Evolutionary conservation across 2,797 vertebrate species (phyloP).

Genomic region (Atherinosoma microstoma): DNA sequence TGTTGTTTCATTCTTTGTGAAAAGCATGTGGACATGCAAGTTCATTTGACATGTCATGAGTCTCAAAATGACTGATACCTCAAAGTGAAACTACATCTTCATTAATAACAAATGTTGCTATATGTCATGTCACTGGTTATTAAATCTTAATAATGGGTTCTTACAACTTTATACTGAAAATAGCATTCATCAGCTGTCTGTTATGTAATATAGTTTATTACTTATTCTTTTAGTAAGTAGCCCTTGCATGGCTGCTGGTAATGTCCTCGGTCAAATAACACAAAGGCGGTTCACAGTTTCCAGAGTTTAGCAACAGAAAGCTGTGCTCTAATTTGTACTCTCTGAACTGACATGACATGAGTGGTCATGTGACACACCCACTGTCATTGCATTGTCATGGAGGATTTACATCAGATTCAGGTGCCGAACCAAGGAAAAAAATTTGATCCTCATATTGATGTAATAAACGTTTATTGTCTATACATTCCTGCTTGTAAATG

Average conservation of each 20-base stretch:
- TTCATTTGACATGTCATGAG: background rate
- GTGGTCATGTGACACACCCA: background rate
- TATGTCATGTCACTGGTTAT: background rate
- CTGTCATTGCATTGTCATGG: background rate
- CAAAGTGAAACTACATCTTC: background rate
- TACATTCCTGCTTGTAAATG: conserved; percentile 25
- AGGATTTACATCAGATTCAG: background rate
- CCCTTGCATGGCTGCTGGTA: background rate
- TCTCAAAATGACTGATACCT: background rate
- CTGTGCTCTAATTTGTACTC: background rate
- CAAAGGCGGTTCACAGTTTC: background rate
- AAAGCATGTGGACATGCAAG: background rate
- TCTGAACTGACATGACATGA: too few relatives aligned
- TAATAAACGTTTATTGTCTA: conserved; percentile 23
- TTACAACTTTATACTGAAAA: background rate
- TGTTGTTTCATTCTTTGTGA: background rate
- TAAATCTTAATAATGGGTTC: background rate
- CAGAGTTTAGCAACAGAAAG: background rate
- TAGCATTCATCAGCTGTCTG: background rate
- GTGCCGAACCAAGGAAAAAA: background rate
- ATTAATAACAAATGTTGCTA: background rate
- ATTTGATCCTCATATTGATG: background rate
- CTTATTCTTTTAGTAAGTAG: conserved; percentile 3
- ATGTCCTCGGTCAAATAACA: background rate
- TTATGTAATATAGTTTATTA: conserved; percentile 1